Base-by-base conservation (phyloP, 2,888 invertebrate genomes). In the Lapara coniferarum region DNA sequence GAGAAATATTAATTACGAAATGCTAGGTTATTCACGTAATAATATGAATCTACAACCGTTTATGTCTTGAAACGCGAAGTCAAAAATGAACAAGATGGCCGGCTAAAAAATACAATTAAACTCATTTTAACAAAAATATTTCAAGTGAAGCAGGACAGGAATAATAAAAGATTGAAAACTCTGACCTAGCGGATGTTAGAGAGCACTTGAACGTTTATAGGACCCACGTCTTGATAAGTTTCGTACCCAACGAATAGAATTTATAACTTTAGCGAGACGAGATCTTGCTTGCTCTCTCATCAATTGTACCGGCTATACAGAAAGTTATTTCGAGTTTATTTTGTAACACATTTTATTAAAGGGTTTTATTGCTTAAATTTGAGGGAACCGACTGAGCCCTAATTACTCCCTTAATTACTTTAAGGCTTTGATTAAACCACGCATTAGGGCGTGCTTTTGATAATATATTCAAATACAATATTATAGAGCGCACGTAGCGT, bases 131-230 rank as follows among this genome's bases (percentile, higher is more conserved):
- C 71, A 73, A 73, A 69, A 66, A 44, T 71, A 69, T 73, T 70
- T 71, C 46, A 69, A 71, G 56, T 72, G 70, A 68, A 71, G 70
- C 69, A 66, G 69, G 69, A 70, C 53, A 68, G 73, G 76, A 77
- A 81, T 78, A 80, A 81, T 81, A 78, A 76, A 77, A 81, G 70
- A 78, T 79, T 80, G 80, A 77, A 81, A 79, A 81, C 71, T 76
- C 71, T 76, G 75, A 74, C 75, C 74, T 70, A 72, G 72, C 75
- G 73, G 77, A 73, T 77, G 75, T 79, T 71, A 72, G 72, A 81
- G 81, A 76, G 76, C 78, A 83, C 80, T 81, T 75, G 78, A 79
- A 80, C 77, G 77, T 81, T 79, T 77, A 75, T 75, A 79, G 73
- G 76, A 76, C 72, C 74, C 68, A 71, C 75, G 74, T 77, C 74